These are phyloP conservation scores for Babyrousa celebensis DNA, from an alignment of 2,797 vertebrate genomes.

Conservation along the genomic window DNA sequence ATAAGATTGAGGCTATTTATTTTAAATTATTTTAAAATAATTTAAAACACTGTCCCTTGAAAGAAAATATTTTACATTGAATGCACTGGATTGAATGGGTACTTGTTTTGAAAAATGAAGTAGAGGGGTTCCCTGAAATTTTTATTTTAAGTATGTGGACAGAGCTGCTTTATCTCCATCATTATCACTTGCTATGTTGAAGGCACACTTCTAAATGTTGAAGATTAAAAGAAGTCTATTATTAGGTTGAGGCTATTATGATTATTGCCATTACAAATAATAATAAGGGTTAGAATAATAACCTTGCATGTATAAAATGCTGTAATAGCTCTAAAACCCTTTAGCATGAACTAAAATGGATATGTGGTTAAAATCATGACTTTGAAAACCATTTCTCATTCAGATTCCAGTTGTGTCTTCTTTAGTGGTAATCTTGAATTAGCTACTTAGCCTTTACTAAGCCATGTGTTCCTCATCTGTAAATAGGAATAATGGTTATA, in stretches of 20 bases:
- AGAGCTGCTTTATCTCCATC: neutral
- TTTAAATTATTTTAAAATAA: conserved; percentile 9
- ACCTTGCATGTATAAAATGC: neutral
- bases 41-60: conserved; percentile 31
- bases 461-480: neutral
- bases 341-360: conserved; percentile 2
- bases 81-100: neutral
- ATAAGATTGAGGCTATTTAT: conserved; percentile 7
- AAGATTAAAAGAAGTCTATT: neutral
- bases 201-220: neutral
- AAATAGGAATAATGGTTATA: neutral
- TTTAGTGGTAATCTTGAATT: neutral
- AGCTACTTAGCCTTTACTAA: neutral
- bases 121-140: neutral
- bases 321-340: neutral
- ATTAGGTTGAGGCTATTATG: neutral
- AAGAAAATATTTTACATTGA: conserved; percentile 19
- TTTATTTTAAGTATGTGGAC: neutral
- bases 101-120: neutral
- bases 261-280: neutral
- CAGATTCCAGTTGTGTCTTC: neutral
- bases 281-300: neutral
- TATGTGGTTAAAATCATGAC: conserved; percentile 2
- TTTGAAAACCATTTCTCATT: neutral
- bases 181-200: neutral